Evolutionary conservation across 2,113 vertebrate species (phyloP).

Genomic region (Microcebus jonahi): DNA sequence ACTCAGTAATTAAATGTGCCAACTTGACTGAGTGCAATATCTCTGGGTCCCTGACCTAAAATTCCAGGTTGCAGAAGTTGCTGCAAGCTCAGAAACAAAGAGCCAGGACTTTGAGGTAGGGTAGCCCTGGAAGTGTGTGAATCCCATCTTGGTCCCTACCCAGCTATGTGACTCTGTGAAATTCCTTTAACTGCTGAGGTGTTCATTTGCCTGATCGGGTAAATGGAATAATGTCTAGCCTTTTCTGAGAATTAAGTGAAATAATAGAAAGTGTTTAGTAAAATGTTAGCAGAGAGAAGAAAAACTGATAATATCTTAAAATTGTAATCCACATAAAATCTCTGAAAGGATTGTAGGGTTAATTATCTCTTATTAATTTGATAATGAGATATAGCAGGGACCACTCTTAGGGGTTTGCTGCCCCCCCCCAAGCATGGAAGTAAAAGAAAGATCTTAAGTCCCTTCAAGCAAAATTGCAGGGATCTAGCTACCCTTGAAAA

Average conservation of each 20-base stretch:
- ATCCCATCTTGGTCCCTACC: too few relatives aligned
- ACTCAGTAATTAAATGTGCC: neutral
- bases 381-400: neutral
- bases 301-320: neutral
- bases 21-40: neutral
- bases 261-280: neutral
- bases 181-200: neutral
- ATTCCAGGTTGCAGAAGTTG: neutral
- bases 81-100: neutral
- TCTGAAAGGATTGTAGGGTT: neutral
- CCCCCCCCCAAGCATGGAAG: too few relatives aligned
- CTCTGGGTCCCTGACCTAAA: neutral
- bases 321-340: neutral
- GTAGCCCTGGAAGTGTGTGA: neutral
- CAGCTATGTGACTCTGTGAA: neutral
- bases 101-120: neutral
- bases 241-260: neutral
- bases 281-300: slow-evolving; percentile 26
- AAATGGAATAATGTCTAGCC: neutral
- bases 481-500: too few relatives aligned
- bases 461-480: too few relatives aligned
- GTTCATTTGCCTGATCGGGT: neutral
- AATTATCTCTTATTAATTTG: neutral
- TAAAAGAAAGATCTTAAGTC: too few relatives aligned
- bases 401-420: too few relatives aligned